Base-by-base conservation (phyloP, 2,113 vertebrate genomes). In the Megalops atlanticus region DNA sequence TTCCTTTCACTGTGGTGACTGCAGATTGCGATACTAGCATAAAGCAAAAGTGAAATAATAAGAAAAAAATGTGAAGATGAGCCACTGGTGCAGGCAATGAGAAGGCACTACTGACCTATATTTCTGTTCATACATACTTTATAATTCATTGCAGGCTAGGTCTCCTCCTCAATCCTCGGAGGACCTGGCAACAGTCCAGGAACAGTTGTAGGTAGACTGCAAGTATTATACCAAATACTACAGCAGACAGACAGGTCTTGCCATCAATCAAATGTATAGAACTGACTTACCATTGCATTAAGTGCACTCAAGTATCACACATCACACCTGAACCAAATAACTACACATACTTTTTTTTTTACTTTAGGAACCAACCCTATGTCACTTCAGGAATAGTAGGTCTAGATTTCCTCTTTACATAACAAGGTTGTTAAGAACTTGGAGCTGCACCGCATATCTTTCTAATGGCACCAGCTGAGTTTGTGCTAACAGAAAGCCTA, bases 41-140 rank as follows among this genome's bases (percentile, higher is more conserved):
- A 47, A 47, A 2, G 64, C 64, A 4, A 40, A 49, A 47, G 41
- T 78, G 64, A 77, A 54, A 40, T 33, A 72, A 77, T 38, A 86
- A 58, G 40, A 54, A 27, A 81, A 64, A 80, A 77, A 81, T 79
- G 41, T 47, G 4, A 77, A 83, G 79, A 80, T 77, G 11, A 47
- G 87, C 80, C 85, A 84, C 89, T 84, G 87, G 85, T 73, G 27
- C 45, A n/a, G 75, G 27, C 27, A 16, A 35, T 72, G 31, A 14
- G n/a, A 31, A 89, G 89, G 77, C 86, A 89, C 89, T 83, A 91
- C 88, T 92, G 90, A 93, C 92, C 92, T 88, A 92, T 82, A 91
- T 91, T 91, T 76, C 80, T 84, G 80, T 85, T 78, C 77, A 87
- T 86, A 54, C 83, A 80, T 85, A 74, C 85, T 87, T 82, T 84